These are phyloP conservation scores for Hoplias malabaricus DNA, from an alignment of 2,113 vertebrate genomes.

Conservation along the genomic window DNA sequence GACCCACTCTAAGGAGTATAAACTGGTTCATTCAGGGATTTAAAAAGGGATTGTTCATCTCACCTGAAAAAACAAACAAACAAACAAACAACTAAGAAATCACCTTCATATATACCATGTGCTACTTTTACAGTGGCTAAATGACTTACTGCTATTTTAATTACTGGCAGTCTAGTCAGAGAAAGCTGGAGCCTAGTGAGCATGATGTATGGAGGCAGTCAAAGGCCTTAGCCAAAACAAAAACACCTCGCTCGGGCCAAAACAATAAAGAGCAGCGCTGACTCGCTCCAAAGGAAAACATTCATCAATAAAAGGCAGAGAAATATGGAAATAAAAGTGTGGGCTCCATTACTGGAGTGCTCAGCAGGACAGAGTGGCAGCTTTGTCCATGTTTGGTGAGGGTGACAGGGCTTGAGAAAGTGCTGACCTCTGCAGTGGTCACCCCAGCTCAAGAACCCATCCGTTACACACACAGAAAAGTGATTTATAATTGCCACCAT, in stretches of 20 bases:
- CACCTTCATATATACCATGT: no score
- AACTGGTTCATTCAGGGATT: no score
- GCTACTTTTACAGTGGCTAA: no score
- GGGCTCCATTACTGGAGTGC: constrained; percentile 56
- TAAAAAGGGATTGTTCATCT: no score
- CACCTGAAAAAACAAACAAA: no score
- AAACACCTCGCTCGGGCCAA: constrained; percentile 38
- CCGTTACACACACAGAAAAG: constrained; percentile 23
- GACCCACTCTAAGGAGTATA: no score
- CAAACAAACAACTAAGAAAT: no score
- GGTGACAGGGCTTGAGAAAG: constrained; percentile 42
- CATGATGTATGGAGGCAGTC: constrained; percentile 38
- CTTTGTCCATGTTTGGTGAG: constrained; percentile 49
- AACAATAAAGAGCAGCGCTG: constrained; percentile 41
- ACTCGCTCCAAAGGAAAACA: constrained; percentile 44
- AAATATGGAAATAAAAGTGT: constrained; percentile 46
- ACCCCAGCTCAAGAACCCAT: constrained; percentile 5
- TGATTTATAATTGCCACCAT: constrained; percentile 52
- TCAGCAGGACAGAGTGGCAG: constrained; percentile 53
- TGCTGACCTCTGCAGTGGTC: constrained; percentile 19
- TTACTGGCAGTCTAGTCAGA: constrained; percentile 27
- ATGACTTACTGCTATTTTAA: constrained; percentile 33
- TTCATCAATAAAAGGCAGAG: constrained; percentile 43
- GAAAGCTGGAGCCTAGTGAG: constrained; percentile 4
- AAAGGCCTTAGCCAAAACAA: constrained; percentile 47